Evolutionary conservation across 2,113 vertebrate species (phyloP).

Genomic region (Romanogobio albipinnatus): DNA sequence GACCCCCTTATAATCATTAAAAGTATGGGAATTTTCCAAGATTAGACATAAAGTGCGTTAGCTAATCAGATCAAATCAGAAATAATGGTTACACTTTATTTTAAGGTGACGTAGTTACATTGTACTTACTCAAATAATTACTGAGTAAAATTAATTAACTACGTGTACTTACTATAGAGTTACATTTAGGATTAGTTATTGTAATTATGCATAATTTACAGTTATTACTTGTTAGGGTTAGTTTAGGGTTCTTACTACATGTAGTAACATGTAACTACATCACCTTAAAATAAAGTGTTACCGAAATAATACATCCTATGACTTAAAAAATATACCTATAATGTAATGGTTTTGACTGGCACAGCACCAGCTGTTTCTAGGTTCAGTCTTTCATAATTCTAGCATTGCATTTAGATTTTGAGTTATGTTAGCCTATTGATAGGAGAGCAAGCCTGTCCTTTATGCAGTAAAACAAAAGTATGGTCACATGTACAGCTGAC

Average conservation of each 20-base stretch:
- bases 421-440: not conserved
- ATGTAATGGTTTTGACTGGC: not conserved
- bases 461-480: not conserved
- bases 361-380: not conserved
- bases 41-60: not conserved
- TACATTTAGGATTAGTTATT: no score
- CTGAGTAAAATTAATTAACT: no score
- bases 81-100: not conserved
- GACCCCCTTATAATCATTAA: not conserved
- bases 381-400: not conserved
- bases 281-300: no score
- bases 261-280: no score
- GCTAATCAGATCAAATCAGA: not conserved
- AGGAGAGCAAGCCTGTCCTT: not conserved
- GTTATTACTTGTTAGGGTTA: no score
- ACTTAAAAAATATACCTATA: no score
- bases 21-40: not conserved
- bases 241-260: no score
- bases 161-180: no score
- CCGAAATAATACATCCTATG: no score
- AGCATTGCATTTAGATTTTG: not conserved
- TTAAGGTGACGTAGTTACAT: no score
- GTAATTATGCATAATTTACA: no score
- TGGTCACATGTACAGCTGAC: slow-evolving; percentile 76
- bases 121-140: no score